phyloP scores from a whole-genome alignment of 2,888 invertebrate genomes.

The Timandra comae region DNA sequence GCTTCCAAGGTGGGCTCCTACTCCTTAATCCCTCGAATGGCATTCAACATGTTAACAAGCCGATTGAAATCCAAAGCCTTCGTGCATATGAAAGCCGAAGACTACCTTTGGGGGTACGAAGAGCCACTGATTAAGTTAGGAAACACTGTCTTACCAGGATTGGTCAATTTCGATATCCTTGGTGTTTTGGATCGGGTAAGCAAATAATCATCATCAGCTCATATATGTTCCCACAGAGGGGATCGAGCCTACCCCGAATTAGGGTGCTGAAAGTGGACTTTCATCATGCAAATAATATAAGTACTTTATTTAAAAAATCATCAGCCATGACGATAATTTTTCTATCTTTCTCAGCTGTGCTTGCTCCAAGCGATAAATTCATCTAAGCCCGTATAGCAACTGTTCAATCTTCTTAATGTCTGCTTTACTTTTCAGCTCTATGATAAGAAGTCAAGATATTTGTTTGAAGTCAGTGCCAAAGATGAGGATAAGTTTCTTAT shows the following conservation, averaged over 20 bases:
- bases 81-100: conserved; percentile 78
- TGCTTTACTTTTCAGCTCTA: conserved; percentile 37
- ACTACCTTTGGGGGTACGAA: conserved; percentile 89
- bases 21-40: conserved; percentile 75
- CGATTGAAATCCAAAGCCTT: conserved; percentile 78
- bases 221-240: too few relatives aligned
- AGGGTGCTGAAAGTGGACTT: too few relatives aligned
- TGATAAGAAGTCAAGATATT: conserved; percentile 30
- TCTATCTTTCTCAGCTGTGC: too few relatives aligned
- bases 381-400: not conserved
- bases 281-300: conserved; percentile 29
- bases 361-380: not conserved
- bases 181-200: conserved; percentile 88
- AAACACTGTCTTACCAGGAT: conserved; percentile 78
- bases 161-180: conserved; percentile 83
- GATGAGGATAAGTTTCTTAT: conserved; percentile 44
- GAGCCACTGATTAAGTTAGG: conserved; percentile 84
- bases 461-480: conserved; percentile 30
- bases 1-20: conserved; percentile 69
- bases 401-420: not conserved
- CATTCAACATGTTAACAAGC: conserved; percentile 74
- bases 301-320: not conserved
- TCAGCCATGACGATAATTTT: too few relatives aligned
- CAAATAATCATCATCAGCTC: conserved; percentile 8
- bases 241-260: too few relatives aligned